Conservation (phyloP, 2,113 vertebrate genomes). For the Tylochromis polylepis region DNA sequence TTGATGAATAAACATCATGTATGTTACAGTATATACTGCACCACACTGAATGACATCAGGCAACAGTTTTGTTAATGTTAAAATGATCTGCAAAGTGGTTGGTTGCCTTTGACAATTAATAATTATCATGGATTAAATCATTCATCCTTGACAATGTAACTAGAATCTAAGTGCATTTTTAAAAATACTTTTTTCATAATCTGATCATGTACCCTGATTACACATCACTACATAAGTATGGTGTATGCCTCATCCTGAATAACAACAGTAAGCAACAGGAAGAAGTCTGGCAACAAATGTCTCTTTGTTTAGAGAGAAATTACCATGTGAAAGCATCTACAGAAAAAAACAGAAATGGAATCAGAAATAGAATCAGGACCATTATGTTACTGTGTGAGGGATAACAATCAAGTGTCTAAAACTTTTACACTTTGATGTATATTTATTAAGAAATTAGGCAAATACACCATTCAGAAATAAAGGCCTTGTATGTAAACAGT, state of each 20-base stretch:
- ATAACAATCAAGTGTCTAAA: neutral
- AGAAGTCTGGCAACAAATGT: neutral
- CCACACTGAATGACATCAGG: too few relatives aligned
- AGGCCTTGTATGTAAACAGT: neutral
- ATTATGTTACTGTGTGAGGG: neutral
- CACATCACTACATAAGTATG: neutral
- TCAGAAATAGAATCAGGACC: neutral
- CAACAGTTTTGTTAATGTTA: too few relatives aligned
- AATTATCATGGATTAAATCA: too few relatives aligned
- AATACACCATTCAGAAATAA: neutral
- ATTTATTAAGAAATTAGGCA: neutral
- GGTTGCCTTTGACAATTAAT: too few relatives aligned
- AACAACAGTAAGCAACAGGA: too few relatives aligned
- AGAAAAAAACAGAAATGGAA: neutral
- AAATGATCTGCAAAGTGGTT: too few relatives aligned
- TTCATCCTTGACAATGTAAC: too few relatives aligned
- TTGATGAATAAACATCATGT: too few relatives aligned
- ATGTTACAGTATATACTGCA: too few relatives aligned
- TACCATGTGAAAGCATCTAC: too few relatives aligned
- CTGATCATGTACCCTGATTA: neutral
- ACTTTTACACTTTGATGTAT: neutral
- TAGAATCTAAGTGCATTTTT: too few relatives aligned
- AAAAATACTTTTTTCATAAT: neutral
- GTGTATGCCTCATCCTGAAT: neutral
- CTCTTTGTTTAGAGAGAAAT: neutral